A percentile compares a stretch with the other conserved stretches of the same genome.
Conservation (phyloP, 1,140 invertebrate genomes). For the Drosophila seguyi region DNA sequence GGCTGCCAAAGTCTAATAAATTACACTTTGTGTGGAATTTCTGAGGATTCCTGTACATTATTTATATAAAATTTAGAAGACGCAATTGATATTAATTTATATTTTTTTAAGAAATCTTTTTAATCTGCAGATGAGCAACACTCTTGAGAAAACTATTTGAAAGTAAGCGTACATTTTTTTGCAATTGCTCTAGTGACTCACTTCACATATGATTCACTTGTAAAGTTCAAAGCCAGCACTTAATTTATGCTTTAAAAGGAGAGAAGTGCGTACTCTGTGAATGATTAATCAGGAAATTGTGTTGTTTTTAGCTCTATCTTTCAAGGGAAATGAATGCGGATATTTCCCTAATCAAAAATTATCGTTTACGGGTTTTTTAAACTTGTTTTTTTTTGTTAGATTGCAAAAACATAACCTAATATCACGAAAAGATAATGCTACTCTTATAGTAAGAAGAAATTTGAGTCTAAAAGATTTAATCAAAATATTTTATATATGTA, state of each 20-base stretch:
- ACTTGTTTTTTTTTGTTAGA: not conserved
- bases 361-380: not conserved
- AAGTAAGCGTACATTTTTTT: conserved; percentile 2
- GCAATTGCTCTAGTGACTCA: conserved; percentile 24
- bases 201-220: conserved; percentile 3
- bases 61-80: not conserved
- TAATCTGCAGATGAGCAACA: not conserved
- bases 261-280: conserved; percentile 1
- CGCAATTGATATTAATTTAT: not conserved
- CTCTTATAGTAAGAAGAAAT: no score
- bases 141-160: conserved; percentile 18
- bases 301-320: not conserved
- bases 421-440: not conserved
- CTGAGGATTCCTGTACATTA: no score
- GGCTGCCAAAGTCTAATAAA: conserved; percentile 12
- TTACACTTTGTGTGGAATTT: conserved; percentile 4
- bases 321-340: not conserved
- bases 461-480: no score
- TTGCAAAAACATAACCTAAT: not conserved
- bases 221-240: conserved; percentile 19
- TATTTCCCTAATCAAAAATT: not conserved
- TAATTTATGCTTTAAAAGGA: conserved; percentile 14
- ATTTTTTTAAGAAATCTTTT: not conserved
- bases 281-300: conserved; percentile 29
- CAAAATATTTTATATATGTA: no score